phyloP scores from a whole-genome alignment of 2,888 invertebrate genomes.

The Leucophora obtusa region DNA sequence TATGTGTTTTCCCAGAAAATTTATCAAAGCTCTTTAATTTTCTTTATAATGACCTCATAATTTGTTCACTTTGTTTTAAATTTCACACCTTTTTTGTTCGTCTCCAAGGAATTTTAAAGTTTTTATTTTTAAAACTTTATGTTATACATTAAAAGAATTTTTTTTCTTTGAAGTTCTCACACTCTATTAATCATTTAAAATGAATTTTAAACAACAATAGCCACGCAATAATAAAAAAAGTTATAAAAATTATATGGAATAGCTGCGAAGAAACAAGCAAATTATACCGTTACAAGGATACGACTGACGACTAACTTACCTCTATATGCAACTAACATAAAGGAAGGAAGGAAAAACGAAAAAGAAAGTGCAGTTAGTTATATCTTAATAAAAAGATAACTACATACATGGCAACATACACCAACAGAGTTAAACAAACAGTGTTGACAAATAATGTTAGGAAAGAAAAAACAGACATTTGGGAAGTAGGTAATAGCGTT shows the following conservation, averaged over 20 bases:
- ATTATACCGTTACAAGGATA: constrained; percentile 59
- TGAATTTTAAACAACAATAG: constrained; percentile 33
- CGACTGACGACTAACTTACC: constrained; percentile 37
- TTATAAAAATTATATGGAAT: constrained; percentile 18
- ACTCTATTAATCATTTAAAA: constrained; percentile 45
- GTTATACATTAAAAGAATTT: not conserved
- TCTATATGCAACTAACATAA: not conserved
- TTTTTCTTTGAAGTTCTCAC: constrained; percentile 22
- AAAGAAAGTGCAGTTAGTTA: constrained; percentile 14
- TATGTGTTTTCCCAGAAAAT: too few species aligned
- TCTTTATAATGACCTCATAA: too few species aligned
- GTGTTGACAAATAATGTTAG: not conserved
- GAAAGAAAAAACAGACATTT: too few species aligned
- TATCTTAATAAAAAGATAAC: not conserved
- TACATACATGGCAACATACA: too few species aligned
- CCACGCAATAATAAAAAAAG: constrained; percentile 20
- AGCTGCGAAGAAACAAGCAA: not conserved
- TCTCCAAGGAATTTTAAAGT: constrained; percentile 14
- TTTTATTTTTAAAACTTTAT: not conserved
- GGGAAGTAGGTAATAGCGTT: too few species aligned
- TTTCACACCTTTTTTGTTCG: not conserved
- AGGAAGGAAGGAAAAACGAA: constrained; percentile 15
- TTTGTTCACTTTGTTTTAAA: not conserved
- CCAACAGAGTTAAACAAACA: not conserved
- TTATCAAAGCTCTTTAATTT: too few species aligned